These are phyloP conservation scores for Acleris holmiana DNA, from an alignment of 2,888 invertebrate genomes.

Conservation along the genomic window DNA sequence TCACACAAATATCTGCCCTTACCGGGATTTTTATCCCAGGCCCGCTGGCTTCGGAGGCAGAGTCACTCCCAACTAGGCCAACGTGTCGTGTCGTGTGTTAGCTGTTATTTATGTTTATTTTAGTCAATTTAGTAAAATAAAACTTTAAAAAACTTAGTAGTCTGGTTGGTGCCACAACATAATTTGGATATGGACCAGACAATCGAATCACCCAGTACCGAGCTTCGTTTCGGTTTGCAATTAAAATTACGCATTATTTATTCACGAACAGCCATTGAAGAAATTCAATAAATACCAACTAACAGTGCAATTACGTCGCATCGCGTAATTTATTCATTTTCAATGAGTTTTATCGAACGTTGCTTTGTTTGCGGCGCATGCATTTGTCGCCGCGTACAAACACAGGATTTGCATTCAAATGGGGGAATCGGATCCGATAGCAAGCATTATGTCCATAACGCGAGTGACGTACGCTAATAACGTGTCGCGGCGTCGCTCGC, in stretches of 20 bases:
- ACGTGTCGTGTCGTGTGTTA: no score
- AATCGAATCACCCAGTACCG: neutral
- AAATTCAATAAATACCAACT: slow-evolving; percentile 33
- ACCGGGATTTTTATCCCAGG: no score
- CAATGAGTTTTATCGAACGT: slow-evolving; percentile 64
- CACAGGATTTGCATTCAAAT: slow-evolving; percentile 58
- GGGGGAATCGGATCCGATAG: slow-evolving; percentile 46
- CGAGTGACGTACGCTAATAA: slow-evolving; percentile 49
- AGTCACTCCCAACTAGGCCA: no score
- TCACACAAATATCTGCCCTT: no score
- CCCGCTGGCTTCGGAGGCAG: no score
- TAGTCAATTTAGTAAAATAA: no score
- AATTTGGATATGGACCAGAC: slow-evolving; percentile 5
- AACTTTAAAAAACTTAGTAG: no score
- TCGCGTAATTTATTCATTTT: slow-evolving; percentile 70
- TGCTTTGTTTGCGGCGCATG: slow-evolving; percentile 58
- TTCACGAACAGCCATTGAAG: slow-evolving; percentile 25
- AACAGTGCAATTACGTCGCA: slow-evolving; percentile 61
- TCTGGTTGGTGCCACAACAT: neutral
- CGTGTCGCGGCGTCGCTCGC: slow-evolving; percentile 41
- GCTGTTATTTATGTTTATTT: no score
- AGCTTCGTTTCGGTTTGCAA: neutral
- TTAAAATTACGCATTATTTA: slow-evolving; percentile 23
- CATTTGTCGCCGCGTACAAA: slow-evolving; percentile 53
- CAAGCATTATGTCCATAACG: slow-evolving; percentile 44